These are phyloP conservation scores for Mirounga angustirostris DNA, from an alignment of 2,113 vertebrate species.

Conservation along the genomic window DNA sequence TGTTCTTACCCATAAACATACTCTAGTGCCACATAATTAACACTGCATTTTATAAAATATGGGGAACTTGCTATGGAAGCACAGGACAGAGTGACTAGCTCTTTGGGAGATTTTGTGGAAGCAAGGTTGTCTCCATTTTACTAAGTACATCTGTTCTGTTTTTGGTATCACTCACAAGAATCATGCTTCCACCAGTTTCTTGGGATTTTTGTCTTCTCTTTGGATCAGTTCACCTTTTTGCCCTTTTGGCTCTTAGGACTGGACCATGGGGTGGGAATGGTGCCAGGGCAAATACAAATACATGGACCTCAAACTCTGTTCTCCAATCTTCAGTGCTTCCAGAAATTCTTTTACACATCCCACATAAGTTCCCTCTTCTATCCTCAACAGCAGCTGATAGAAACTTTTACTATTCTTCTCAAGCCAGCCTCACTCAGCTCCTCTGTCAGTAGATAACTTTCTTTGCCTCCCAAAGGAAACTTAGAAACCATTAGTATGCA, in stretches of 20 bases:
- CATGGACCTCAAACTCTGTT: neutral
- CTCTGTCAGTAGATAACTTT: neutral
- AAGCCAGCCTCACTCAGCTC: neutral
- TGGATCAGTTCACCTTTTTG: neutral
- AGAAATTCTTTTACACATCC: neutral
- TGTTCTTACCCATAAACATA: neutral
- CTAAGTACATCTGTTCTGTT: neutral
- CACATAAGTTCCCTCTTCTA: neutral
- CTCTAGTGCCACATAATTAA: neutral
- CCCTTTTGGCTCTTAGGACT: neutral
- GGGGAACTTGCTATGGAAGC: neutral
- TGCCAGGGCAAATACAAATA: neutral
- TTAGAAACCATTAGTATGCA: neutral
- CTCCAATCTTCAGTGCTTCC: neutral
- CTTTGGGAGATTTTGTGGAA: neutral
- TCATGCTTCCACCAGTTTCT: neutral
- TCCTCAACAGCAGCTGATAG: neutral
- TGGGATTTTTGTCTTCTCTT: neutral
- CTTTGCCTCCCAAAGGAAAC: neutral
- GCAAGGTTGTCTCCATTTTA: neutral
- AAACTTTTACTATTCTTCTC: neutral
- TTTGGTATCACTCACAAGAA: neutral
- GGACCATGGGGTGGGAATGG: neutral
- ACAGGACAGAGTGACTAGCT: neutral
- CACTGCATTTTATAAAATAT: neutral